Base-by-base conservation (phyloP, 2,797 vertebrate genomes). In the Semotilus atromaculatus region DNA sequence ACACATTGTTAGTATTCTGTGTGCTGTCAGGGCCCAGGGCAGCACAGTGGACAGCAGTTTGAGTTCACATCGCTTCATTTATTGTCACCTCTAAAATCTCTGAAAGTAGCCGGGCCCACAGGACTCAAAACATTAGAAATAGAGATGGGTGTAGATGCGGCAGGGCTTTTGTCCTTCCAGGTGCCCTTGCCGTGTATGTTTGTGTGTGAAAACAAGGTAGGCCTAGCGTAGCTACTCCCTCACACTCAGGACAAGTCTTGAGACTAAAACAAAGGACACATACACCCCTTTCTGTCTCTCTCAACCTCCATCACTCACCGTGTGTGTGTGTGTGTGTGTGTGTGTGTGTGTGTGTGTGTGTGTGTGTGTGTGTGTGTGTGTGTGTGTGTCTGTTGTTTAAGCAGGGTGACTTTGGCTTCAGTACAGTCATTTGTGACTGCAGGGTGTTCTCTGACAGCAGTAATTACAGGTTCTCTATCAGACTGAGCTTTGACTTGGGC, bases 21-120 rank as follows among this genome's bases (percentile, higher is more conserved):
- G 26, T 88, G 88, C 88, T 91, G 89, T 91, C 91, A 90, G 87
- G 91, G 90, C 91, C 91, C 86, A 90, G 82, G 34, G 76, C 85
- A 74, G 89, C 89, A 88, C 92, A 91, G 92, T 92, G 90, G 67
- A 84, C 88, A 89, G 89, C 92, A 90, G 87, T 78, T 85, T 86
- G 89, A 11, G 9, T 55, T 83, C 81, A 80, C 62, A 90, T 90
- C 86, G 68, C 86, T 58, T 81, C 82, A 60, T 85, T 88, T 68
- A 79, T 87, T 81, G 88, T 86, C 88, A 87, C 26, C 34, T 36
- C 74, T 70, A 53, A 81, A 76, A 70, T 62, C 21, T 82, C 76
- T 26, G 48, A 83, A 83, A 82, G 83, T 83, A 82, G 2, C 38
- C 11, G 19, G 11, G 72, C 60, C 85, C 86, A 84, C 86, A 74